phyloP scores from a whole-genome alignment of 2,113 vertebrate species.

The Nettapus auritus region DNA sequence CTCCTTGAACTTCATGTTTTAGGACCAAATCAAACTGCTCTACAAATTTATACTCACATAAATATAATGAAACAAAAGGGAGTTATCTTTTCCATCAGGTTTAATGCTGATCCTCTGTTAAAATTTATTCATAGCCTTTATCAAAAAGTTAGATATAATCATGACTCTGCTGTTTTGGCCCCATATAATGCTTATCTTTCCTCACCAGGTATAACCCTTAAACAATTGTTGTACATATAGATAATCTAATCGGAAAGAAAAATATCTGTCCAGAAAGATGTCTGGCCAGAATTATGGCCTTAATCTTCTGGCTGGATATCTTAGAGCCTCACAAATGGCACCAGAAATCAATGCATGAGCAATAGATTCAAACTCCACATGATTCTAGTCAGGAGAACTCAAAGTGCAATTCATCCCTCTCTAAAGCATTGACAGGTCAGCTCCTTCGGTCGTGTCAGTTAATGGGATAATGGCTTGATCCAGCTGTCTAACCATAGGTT shows the following conservation, averaged over 20 bases:
- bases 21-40: not conserved
- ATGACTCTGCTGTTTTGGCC: not conserved
- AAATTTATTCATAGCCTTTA: not conserved
- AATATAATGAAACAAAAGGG: not conserved
- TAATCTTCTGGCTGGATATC: not conserved
- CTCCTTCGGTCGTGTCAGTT: not conserved
- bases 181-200: slow-evolving; percentile 12
- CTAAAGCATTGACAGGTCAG: not conserved
- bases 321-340: not conserved
- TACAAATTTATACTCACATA: not conserved
- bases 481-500: not conserved
- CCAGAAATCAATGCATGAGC: not conserved
- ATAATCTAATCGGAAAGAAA: slow-evolving; percentile 7
- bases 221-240: not conserved
- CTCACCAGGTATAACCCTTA: not conserved
- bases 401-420: not conserved
- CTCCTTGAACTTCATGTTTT: not conserved
- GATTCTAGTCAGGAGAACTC: not conserved
- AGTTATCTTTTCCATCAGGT: not conserved
- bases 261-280: not conserved
- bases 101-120: not conserved
- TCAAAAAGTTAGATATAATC: not conserved
- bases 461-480: not conserved
- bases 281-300: not conserved
- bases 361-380: not conserved